phyloP scores from a whole-genome alignment of 2,797 vertebrate genomes.

The Ctenochaetus hawaiiensis region DNA sequence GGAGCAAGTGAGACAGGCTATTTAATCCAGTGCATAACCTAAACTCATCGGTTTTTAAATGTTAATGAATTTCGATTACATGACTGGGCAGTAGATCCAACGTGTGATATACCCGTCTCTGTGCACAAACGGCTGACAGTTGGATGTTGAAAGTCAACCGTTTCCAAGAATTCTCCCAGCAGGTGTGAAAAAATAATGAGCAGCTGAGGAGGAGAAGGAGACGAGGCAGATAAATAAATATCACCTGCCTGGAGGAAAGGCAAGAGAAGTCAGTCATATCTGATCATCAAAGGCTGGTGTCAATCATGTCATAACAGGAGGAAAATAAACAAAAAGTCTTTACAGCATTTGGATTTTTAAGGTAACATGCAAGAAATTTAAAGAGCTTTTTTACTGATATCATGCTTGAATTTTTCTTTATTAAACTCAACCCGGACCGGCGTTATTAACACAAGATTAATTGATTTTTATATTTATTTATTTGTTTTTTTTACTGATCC shows the following conservation, averaged over 20 bases:
- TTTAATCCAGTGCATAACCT: conserved; percentile 23
- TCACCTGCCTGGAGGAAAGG: conserved; percentile 76
- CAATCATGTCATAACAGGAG: conserved; percentile 68
- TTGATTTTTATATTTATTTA: too few relatives aligned
- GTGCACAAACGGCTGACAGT: conserved; percentile 66
- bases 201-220: conserved; percentile 55
- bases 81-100: conserved; percentile 64
- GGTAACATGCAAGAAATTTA: conserved; percentile 13
- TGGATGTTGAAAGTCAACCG: conserved; percentile 37
- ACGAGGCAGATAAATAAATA: conserved; percentile 83
- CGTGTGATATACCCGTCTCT: conserved; percentile 53
- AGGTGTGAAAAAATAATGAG: conserved; percentile 68
- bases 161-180: conserved; percentile 57
- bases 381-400: conserved; percentile 13
- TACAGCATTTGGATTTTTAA: conserved; percentile 10
- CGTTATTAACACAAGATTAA: background rate
- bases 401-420: conserved; percentile 11
- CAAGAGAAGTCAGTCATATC: conserved; percentile 69
- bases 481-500: background rate
- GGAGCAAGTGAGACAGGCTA: background rate
- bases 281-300: conserved; percentile 79
- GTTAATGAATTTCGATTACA: conserved; percentile 72
- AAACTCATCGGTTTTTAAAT: conserved; percentile 67
- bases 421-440: background rate
- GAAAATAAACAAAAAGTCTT: conserved; percentile 20